A percentile compares a stretch with the other conserved stretches of the same genome.
phyloP scores from a whole-genome alignment of 2,888 invertebrate genomes.

The Torymus auratus region DNA sequence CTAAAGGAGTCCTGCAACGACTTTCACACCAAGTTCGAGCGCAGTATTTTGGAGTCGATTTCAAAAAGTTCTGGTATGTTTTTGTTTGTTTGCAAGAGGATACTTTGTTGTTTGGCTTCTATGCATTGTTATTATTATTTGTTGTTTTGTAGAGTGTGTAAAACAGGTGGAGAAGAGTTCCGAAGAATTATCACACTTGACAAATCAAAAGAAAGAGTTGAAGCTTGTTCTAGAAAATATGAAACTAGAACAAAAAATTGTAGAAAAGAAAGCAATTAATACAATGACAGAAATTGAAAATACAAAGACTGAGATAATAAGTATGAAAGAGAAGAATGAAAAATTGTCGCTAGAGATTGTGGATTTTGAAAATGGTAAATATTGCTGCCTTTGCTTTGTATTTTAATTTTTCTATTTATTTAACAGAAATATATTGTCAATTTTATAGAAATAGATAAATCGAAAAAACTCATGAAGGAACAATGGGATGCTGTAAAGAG shows the following conservation, averaged over 20 bases:
- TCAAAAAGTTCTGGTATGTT: constrained; percentile 52
- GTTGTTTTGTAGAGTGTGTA: constrained; percentile 32
- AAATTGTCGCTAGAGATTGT: constrained; percentile 65
- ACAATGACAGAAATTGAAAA: constrained; percentile 58
- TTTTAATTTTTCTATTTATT: constrained; percentile 13
- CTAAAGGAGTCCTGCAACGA: constrained; percentile 38
- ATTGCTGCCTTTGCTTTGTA: neutral
- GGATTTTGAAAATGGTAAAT: constrained; percentile 67
- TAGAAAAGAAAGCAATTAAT: constrained; percentile 65
- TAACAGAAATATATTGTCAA: constrained; percentile 15
- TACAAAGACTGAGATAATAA: constrained; percentile 60
- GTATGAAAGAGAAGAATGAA: constrained; percentile 62
- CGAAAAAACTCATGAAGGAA: constrained; percentile 60
- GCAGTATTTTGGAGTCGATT: constrained; percentile 35
- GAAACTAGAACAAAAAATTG: constrained; percentile 64
- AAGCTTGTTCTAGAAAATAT: constrained; percentile 58
- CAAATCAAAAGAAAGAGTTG: constrained; percentile 54
- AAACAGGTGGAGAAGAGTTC: constrained; percentile 50
- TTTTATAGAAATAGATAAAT: constrained; percentile 61
- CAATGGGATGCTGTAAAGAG: constrained; percentile 68
- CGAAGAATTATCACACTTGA: constrained; percentile 40
- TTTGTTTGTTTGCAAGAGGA: neutral
- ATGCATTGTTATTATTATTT: neutral
- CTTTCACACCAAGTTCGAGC: constrained; percentile 28
- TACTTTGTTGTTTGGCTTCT: neutral